phyloP scores from a whole-genome alignment of 2,888 invertebrate species.

The Anagyrus pseudococci region DNA sequence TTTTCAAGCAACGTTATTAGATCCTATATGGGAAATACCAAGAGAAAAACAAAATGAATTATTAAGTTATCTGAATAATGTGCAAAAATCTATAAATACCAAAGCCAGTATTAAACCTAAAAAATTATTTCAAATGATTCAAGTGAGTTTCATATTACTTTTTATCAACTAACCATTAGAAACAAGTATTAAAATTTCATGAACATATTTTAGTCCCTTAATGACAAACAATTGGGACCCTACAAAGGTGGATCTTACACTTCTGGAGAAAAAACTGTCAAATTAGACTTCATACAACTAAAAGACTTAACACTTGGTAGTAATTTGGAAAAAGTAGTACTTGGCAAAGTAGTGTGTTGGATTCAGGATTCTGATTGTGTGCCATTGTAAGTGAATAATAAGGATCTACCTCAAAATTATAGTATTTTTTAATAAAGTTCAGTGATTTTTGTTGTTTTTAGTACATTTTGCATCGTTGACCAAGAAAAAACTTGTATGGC shows the following conservation, averaged over 20 bases:
- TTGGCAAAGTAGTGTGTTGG: conserved; percentile 83
- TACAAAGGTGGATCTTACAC: conserved; percentile 69
- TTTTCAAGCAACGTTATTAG: conserved; percentile 70
- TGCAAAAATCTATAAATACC: conserved; percentile 69
- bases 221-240: conserved; percentile 73
- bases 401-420: no score
- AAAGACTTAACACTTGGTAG: conserved; percentile 68
- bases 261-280: conserved; percentile 63
- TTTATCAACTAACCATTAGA: background rate
- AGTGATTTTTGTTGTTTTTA: conserved; percentile 52
- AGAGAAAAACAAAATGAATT: conserved; percentile 69
- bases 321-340: conserved; percentile 73
- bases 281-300: conserved; percentile 64
- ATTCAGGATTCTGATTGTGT: conserved; percentile 77
- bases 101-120: conserved; percentile 80
- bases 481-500: conserved; percentile 73
- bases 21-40: conserved; percentile 80
- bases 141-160: conserved; percentile 60
- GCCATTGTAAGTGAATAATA: conserved; percentile 72
- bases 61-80: conserved; percentile 70
- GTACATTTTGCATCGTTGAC: conserved; percentile 84
- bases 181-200: conserved; percentile 12
- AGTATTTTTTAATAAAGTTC: conserved; percentile 5
- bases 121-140: conserved; percentile 72
- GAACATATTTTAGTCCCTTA: conserved; percentile 65